These are phyloP conservation scores for Eustalomyia histrio DNA, from an alignment of 2,888 invertebrate genomes.

Conservation along the genomic window DNA sequence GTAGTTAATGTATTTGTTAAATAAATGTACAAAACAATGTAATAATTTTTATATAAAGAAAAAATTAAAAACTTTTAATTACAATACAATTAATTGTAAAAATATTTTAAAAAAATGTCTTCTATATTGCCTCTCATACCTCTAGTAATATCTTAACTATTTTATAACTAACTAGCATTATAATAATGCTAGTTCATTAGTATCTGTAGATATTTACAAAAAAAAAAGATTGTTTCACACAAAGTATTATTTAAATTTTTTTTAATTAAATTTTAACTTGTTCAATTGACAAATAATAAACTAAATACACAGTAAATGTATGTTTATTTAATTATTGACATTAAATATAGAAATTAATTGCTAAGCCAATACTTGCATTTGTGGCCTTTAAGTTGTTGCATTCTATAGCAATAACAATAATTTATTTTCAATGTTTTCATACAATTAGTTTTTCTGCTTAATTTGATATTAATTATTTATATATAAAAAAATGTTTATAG, in stretches of 20 bases:
- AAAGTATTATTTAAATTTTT: not conserved
- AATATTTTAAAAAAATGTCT: slow-evolving; percentile 40
- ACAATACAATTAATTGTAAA: slow-evolving; percentile 61
- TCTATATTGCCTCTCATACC: not conserved
- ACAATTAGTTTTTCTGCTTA: not conserved
- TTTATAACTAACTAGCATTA: not conserved
- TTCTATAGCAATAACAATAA: not conserved
- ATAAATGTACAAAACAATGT: not conserved
- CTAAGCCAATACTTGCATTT: not conserved
- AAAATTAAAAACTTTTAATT: slow-evolving; percentile 60
- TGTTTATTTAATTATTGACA: slow-evolving; percentile 30
- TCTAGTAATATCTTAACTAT: not conserved
- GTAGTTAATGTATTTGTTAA: too few relatives aligned
- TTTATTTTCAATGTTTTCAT: not conserved
- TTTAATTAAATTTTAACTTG: slow-evolving; percentile 17
- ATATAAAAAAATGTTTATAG: not conserved
- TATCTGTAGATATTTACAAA: too few relatives aligned
- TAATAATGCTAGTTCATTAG: too few relatives aligned
- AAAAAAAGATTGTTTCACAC: not conserved
- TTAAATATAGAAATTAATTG: slow-evolving; percentile 36
- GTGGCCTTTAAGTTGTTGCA: not conserved
- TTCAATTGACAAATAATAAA: slow-evolving; percentile 24
- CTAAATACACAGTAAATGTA: slow-evolving; percentile 1
- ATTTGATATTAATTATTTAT: not conserved
- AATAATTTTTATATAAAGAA: slow-evolving; percentile 9